These are phyloP conservation scores for Drosophila mercatorum DNA, from an alignment of 2,888 invertebrate species.

Conservation along the genomic window DNA sequence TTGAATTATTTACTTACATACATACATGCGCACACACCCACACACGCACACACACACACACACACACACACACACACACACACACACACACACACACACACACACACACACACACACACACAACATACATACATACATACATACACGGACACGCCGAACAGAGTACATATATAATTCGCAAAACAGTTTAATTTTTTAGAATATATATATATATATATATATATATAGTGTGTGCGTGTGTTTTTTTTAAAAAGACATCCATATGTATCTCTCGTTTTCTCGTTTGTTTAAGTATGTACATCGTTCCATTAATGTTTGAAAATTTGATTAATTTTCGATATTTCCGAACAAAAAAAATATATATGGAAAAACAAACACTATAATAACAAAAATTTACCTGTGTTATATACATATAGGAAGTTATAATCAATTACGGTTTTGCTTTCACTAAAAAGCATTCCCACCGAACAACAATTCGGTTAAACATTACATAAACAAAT, in stretches of 20 bases:
- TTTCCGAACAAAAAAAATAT: constrained; percentile 41
- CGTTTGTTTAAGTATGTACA: constrained; percentile 28
- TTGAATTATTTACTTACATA: constrained; percentile 29
- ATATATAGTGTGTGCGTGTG: not conserved
- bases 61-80: too few relatives aligned
- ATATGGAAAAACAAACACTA: constrained; percentile 28
- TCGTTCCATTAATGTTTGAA: constrained; percentile 26
- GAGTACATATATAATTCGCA: constrained; percentile 8
- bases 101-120: too few relatives aligned
- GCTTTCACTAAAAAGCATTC: constrained; percentile 73
- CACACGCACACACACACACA: too few relatives aligned
- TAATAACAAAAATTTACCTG: constrained; percentile 61
- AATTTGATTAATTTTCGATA: constrained; percentile 51
- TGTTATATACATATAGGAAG: constrained; percentile 77
- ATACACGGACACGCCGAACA: not conserved
- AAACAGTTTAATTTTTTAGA: constrained; percentile 12
- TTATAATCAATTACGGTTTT: constrained; percentile 77
- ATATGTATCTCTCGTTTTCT: constrained; percentile 17
- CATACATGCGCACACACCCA: not conserved
- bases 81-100: too few relatives aligned
- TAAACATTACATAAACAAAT: constrained; percentile 44
- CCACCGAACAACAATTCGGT: constrained; percentile 73
- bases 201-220: constrained; percentile 9
- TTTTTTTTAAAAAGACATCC: constrained; percentile 6
- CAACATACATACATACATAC: too few relatives aligned